A percentile compares a stretch with the other conserved stretches of the same genome.
phyloP scores from a whole-genome alignment of 2,888 invertebrate genomes.

The Auanema freiburgensis region DNA sequence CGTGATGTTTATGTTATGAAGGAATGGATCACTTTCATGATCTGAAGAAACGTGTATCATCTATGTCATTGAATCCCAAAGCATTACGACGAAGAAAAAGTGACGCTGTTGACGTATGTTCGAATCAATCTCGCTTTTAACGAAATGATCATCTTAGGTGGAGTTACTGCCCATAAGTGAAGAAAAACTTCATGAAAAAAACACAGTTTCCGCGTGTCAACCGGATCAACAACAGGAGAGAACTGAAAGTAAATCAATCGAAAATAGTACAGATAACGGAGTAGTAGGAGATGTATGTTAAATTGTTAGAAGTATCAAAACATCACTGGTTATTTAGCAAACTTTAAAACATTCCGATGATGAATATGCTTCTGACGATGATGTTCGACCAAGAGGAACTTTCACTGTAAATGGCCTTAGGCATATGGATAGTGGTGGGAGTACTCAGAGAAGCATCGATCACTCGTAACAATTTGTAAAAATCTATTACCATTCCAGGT shows the following conservation, averaged over 20 bases:
- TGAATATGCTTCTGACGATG: background rate
- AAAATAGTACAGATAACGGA: no score
- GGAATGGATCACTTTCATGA: slow-evolving; percentile 47
- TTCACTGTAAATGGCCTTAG: slow-evolving; percentile 41
- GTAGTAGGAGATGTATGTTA: no score
- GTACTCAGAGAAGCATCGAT: slow-evolving; percentile 31
- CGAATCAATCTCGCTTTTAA: background rate
- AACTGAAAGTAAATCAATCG: slow-evolving; percentile 1
- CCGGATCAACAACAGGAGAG: no score
- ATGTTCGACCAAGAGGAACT: slow-evolving; percentile 21
- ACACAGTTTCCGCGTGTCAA: background rate
- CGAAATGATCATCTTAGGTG: slow-evolving; percentile 6
- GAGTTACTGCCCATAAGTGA: slow-evolving; percentile 19
- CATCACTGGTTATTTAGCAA: no score
- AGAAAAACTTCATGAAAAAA: slow-evolving; percentile 2
- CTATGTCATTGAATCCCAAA: slow-evolving; percentile 34
- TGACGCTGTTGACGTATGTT: slow-evolving; percentile 20
- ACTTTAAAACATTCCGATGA: background rate
- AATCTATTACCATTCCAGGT: no score
- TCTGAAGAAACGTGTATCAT: slow-evolving; percentile 33
- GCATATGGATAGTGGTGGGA: slow-evolving; percentile 48
- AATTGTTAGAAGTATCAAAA: no score
- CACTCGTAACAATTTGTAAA: background rate
- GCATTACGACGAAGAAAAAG: slow-evolving; percentile 34
- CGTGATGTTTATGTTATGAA: slow-evolving; percentile 9